Conservation (phyloP, 2,888 invertebrate genomes). For the Chalcosyrphus nemorum region DNA sequence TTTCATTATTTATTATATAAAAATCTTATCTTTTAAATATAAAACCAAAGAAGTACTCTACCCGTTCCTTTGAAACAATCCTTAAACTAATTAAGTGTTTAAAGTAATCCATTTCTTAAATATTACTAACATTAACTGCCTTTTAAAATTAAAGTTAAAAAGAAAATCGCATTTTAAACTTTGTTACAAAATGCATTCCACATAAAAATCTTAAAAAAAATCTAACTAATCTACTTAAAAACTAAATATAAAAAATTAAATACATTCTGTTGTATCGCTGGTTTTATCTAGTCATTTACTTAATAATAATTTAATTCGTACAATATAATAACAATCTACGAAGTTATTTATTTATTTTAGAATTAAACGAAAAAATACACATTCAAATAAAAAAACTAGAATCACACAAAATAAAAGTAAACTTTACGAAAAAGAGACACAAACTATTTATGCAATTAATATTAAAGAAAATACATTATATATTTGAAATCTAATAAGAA, state of each 20-base stretch:
- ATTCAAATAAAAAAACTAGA: slow-evolving; percentile 4
- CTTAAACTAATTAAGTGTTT: slow-evolving; percentile 13
- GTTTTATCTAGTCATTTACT: slow-evolving; percentile 67
- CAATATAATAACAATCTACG: neutral
- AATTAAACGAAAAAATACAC: slow-evolving; percentile 13
- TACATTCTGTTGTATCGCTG: slow-evolving; percentile 41
- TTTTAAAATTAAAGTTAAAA: slow-evolving; percentile 15
- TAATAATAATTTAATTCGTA: neutral
- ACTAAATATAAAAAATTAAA: neutral
- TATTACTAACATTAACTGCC: slow-evolving; percentile 63
- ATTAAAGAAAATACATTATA: slow-evolving; percentile 21
- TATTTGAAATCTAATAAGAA: slow-evolving; percentile 39
- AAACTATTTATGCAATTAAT: slow-evolving; percentile 48
- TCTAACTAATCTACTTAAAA: neutral
- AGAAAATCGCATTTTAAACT: slow-evolving; percentile 36
- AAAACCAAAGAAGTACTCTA: slow-evolving; percentile 50
- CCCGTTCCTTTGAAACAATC: slow-evolving; percentile 44
- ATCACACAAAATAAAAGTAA: slow-evolving; percentile 9
- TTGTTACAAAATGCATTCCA: slow-evolving; percentile 59
- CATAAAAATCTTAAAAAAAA: neutral
- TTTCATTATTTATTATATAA: neutral
- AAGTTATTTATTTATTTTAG: slow-evolving; percentile 49
- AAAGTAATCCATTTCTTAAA: slow-evolving; percentile 13
- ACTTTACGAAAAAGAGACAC: slow-evolving; percentile 34
- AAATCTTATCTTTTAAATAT: neutral